Base-by-base conservation (phyloP, 2,888 invertebrate species). In the Cephus pulcher region DNA sequence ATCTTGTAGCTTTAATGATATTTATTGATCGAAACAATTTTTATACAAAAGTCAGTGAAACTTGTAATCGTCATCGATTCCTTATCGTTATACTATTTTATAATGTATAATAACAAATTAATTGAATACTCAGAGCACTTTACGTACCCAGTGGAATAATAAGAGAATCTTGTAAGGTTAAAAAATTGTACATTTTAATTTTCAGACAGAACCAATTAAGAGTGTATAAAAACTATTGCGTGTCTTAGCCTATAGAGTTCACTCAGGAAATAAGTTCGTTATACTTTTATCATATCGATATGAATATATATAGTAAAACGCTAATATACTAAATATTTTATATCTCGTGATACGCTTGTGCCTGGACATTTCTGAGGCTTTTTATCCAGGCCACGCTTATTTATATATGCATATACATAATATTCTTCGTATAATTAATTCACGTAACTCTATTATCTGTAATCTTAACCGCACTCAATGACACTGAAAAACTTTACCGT, bases 31-130 rank as follows among this genome's bases (percentile, higher is more conserved):
- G 84, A 86, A 86, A 85, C 83, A 83, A 85, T 87, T 84, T 84
- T 81, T 83, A 84, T 84, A 87, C 85, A 87, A 87, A 88, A 87
- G 82, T 88, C 80, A 80, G 82, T 85, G 80, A 79, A 83, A 81
- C 81, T 80, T 40, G 75, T 80, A 80, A 81, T 80, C 81, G 76
- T 83, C 76, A 76, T 79, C 23, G 15, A 56, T 56, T 56, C 79
- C 82, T 81, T 78, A 81, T 84, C 73, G 73, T 77, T 78, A 78
- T 81, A 74, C 80, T 71, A 78, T 80, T 80, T 75, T 74, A 81
- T 76, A 78, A 79, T 78, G 80, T 78, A 79, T 77, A 82, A 78
- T 82, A 83, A 82, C 76, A 79, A 79, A 83, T 81, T 80, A 83
- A 78, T 78, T 76, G 78, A 84, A 77, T 82, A 83, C 76, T 78